A percentile compares a stretch with the other conserved stretches of the same genome.
These are phyloP conservation scores for Allolobophora icterica DNA, from an alignment of 2,888 invertebrate species.

Conservation along the genomic window DNA sequence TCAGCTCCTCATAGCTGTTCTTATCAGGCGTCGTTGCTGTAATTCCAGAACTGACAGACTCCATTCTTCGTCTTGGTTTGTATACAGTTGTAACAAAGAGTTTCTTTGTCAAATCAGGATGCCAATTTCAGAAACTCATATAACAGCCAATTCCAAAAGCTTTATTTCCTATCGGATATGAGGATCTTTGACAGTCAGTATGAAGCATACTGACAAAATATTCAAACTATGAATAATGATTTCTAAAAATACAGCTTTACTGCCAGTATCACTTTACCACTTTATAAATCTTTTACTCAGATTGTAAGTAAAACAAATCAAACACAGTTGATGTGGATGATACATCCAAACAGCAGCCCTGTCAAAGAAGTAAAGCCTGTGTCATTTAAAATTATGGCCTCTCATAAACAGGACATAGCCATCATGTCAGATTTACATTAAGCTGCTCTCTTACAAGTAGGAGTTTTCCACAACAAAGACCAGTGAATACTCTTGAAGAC, in stretches of 20 bases:
- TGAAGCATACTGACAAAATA: neutral
- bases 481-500: neutral
- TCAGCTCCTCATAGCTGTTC: slow-evolving; percentile 35
- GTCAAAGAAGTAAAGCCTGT: neutral
- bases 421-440: neutral
- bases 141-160: neutral
- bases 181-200: neutral
- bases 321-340: neutral
- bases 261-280: neutral
- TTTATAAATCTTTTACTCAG: neutral
- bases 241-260: neutral
- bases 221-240: neutral
- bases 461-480: neutral
- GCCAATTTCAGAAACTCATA: neutral
- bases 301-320: neutral
- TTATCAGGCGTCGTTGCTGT: neutral
- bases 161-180: neutral
- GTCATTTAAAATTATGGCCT: neutral
- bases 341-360: neutral
- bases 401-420: neutral
- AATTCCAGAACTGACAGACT: slow-evolving; percentile 12
- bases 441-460: neutral
- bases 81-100: neutral
- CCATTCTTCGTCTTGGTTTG: neutral
- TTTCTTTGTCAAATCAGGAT: neutral